Evolutionary conservation across 1,140 invertebrate genomes (phyloP).

Genomic region (Heliconius hewitsoni): DNA sequence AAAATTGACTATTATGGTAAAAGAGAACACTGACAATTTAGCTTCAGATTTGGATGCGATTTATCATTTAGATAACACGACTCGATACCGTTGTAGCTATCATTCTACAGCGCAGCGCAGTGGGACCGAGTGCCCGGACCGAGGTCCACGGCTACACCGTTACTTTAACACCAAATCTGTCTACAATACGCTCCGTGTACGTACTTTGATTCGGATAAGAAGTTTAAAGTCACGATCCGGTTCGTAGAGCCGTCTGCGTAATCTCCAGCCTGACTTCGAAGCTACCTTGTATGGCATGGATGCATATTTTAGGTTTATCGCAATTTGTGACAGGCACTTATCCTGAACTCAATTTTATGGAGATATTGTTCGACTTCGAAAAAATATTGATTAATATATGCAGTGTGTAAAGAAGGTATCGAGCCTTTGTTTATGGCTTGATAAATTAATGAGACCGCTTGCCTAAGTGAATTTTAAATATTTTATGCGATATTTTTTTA

Average conservation of each 20-base stretch:
- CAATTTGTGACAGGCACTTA: slow-evolving; percentile 40
- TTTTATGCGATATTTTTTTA: no score
- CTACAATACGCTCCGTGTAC: slow-evolving; percentile 66
- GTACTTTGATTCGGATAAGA: slow-evolving; percentile 73
- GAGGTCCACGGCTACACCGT: slow-evolving; percentile 50
- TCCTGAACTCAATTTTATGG: slow-evolving; percentile 34
- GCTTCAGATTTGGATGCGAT: slow-evolving; percentile 55
- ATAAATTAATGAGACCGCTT: not conserved
- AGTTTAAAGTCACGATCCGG: slow-evolving; percentile 75
- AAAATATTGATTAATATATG: not conserved
- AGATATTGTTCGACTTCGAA: slow-evolving; percentile 21
- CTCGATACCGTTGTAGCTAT: slow-evolving; percentile 68
- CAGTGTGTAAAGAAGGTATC: not conserved
- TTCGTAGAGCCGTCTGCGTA: slow-evolving; percentile 66
- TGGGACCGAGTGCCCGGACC: slow-evolving; percentile 50
- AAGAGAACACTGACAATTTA: slow-evolving; percentile 7
- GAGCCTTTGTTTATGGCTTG: not conserved
- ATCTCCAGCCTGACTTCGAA: slow-evolving; percentile 65
- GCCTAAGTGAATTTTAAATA: not conserved
- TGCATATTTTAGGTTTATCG: slow-evolving; percentile 61
- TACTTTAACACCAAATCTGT: slow-evolving; percentile 78
- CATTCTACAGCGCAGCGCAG: slow-evolving; percentile 50
- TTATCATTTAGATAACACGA: slow-evolving; percentile 64
- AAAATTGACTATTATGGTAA: not conserved
- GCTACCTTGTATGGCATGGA: slow-evolving; percentile 63